phyloP scores from a whole-genome alignment of 1,140 invertebrate species.

The Apis laboriosa region DNA sequence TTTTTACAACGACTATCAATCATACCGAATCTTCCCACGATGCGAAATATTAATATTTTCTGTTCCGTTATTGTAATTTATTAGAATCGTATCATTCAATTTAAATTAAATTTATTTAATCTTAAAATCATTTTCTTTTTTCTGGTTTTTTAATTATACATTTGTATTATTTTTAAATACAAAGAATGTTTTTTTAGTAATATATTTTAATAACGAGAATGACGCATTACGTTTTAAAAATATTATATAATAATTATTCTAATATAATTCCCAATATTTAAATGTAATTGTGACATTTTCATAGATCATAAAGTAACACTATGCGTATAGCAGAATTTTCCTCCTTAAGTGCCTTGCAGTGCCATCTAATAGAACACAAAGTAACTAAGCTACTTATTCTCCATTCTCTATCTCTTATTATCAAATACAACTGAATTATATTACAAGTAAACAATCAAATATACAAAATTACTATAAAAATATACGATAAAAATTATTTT shows the following conservation, averaged over 20 bases:
- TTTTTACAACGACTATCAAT: background rate
- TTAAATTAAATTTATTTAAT: too few species aligned
- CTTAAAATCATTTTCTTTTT: too few species aligned
- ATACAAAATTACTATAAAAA: background rate
- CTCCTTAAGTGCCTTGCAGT: slow-evolving; percentile 5
- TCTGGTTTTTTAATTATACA: too few species aligned
- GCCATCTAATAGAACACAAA: slow-evolving; percentile 29
- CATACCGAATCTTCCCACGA: background rate
- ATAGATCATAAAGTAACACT: background rate
- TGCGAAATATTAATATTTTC: background rate
- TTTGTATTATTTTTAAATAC: too few species aligned
- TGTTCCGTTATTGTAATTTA: background rate
- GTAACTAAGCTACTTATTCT: slow-evolving; percentile 16
- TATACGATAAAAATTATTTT: background rate
- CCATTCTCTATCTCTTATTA: too few species aligned
- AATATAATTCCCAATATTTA: too few species aligned
- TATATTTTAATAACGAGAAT: background rate
- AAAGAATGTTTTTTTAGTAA: background rate
- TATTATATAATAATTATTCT: background rate
- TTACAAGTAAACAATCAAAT: background rate
- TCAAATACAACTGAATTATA: background rate
- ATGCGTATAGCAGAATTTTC: background rate
- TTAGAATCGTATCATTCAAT: background rate
- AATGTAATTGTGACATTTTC: too few species aligned
- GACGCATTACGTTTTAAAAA: background rate